These are phyloP conservation scores for Eriocheir sinensis DNA, from an alignment of 1,140 invertebrate species.

Conservation along the genomic window DNA sequence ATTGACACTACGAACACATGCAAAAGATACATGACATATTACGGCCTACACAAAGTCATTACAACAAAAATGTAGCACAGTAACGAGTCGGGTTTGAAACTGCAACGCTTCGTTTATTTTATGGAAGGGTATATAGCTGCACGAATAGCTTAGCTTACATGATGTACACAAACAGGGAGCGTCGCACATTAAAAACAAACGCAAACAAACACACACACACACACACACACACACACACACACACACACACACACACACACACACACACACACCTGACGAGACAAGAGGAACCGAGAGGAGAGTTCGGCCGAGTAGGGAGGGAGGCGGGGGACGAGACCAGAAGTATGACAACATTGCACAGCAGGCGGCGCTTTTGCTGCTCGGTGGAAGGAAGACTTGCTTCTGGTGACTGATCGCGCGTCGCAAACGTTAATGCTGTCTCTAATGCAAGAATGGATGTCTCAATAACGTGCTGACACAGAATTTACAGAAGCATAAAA, in stretches of 20 bases:
- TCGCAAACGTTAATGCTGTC: neutral
- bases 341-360: neutral
- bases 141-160: too few relatives aligned
- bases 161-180: too few relatives aligned
- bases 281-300: neutral
- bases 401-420: neutral
- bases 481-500: neutral
- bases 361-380: neutral
- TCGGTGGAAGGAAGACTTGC: neutral
- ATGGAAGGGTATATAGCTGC: too few relatives aligned
- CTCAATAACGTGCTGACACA: neutral
- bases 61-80: too few relatives aligned
- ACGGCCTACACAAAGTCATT: too few relatives aligned
- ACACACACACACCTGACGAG: neutral
- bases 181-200: too few relatives aligned
- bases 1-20: too few relatives aligned
- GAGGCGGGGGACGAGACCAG: neutral
- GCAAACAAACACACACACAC: neutral
- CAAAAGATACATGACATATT: too few relatives aligned
- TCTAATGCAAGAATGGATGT: neutral
- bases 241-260: constrained; percentile 22
- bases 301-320: neutral
- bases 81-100: too few relatives aligned
- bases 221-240: constrained; percentile 17
- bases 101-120: too few relatives aligned